Evolutionary conservation across 2,888 invertebrate species (phyloP).

Genomic region (Drosophila siamana): DNA sequence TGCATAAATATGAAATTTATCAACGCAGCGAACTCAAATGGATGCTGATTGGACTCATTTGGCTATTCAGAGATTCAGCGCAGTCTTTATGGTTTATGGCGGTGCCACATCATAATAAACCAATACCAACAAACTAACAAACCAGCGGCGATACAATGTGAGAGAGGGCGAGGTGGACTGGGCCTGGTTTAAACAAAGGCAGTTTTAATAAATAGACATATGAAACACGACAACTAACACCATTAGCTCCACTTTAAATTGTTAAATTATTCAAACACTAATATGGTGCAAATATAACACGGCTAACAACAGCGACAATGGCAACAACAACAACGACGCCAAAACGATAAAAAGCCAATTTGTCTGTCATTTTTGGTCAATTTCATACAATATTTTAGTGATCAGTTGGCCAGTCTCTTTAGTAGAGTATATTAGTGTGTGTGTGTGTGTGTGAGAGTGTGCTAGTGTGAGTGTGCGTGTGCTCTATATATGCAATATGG

Average conservation of each 20-base stretch:
- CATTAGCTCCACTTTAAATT: conserved; percentile 81
- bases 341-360: conserved; percentile 77
- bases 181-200: conserved; percentile 70
- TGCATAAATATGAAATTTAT: conserved; percentile 80
- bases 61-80: conserved; percentile 65
- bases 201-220: conserved; percentile 79
- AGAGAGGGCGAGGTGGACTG: background rate
- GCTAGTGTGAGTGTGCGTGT: conserved; percentile 38
- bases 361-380: conserved; percentile 81
- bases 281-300: conserved; percentile 67
- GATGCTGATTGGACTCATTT: conserved; percentile 80
- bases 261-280: conserved; percentile 79
- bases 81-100: conserved; percentile 59
- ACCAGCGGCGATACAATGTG: too few species aligned
- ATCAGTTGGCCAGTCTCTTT: conserved; percentile 64
- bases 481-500: conserved; percentile 46
- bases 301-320: conserved; percentile 29
- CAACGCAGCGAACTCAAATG: conserved; percentile 68
- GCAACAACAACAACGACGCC: conserved; percentile 25
- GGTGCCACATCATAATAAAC: conserved; percentile 59
- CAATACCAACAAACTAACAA: too few species aligned
- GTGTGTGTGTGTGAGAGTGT: conserved; percentile 20
- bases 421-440: conserved; percentile 15
- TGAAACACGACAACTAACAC: conserved; percentile 82
- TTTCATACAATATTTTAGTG: conserved; percentile 81